These are phyloP conservation scores for Drosophila borealis DNA, from an alignment of 2,888 invertebrate genomes.

Conservation along the genomic window DNA sequence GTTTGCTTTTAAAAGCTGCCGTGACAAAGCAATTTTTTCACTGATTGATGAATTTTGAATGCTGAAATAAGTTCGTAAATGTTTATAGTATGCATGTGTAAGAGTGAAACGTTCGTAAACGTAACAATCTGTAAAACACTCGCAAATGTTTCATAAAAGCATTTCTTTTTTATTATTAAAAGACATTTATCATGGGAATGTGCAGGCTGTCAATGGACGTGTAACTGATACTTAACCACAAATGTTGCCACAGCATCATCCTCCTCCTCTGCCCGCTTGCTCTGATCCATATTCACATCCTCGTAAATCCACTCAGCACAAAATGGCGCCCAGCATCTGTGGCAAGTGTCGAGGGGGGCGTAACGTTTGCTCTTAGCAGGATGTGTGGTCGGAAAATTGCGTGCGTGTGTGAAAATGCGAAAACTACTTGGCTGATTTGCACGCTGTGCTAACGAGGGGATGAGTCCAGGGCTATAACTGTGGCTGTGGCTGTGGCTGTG, in stretches of 20 bases:
- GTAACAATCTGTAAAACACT: slow-evolving; percentile 8
- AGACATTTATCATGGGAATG: slow-evolving; percentile 74
- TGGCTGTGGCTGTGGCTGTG: no score
- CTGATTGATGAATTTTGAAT: slow-evolving; percentile 4
- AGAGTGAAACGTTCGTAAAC: not conserved
- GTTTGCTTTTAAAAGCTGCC: not conserved
- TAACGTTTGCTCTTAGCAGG: slow-evolving; percentile 40
- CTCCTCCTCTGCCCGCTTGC: not conserved
- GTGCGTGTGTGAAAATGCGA: slow-evolving; percentile 59
- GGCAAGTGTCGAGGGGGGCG: slow-evolving; percentile 60
- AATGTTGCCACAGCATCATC: slow-evolving; percentile 70
- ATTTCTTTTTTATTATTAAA: slow-evolving; percentile 71
- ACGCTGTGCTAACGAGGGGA: slow-evolving; percentile 81
- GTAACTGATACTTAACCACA: slow-evolving; percentile 74
- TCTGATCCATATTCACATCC: slow-evolving; percentile 33
- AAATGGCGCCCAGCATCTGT: slow-evolving; percentile 74
- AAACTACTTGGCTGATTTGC: slow-evolving; percentile 64
- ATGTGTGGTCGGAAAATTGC: slow-evolving; percentile 55
- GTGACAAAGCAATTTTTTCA: slow-evolving; percentile 11
- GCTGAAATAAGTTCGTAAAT: slow-evolving; percentile 4
- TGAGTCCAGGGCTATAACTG: slow-evolving; percentile 46
- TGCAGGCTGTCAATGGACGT: slow-evolving; percentile 65
- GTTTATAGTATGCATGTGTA: not conserved
- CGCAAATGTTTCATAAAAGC: slow-evolving; percentile 39
- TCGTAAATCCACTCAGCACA: slow-evolving; percentile 72